phyloP scores from a whole-genome alignment of 1,140 invertebrate genomes.

The Lanistes nyassanus region DNA sequence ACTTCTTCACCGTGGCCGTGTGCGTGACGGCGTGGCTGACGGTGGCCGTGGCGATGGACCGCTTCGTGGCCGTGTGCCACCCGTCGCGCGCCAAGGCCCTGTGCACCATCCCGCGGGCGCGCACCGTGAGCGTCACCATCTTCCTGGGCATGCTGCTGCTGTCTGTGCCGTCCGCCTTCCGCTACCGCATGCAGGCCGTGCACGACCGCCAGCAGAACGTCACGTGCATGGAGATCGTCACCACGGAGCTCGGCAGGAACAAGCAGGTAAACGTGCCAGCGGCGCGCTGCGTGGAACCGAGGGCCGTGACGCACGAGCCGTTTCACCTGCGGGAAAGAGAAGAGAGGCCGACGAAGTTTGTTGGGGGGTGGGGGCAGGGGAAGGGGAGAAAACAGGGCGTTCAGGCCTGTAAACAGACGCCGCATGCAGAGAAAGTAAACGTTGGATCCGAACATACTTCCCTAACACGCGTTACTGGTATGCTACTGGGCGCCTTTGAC shows the following conservation, averaged over 20 bases:
- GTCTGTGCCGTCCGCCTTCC: conserved; percentile 53
- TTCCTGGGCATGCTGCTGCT: conserved; percentile 55
- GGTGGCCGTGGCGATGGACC: conserved; percentile 90
- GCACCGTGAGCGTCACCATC: conserved; percentile 46
- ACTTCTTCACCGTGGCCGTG: conserved; percentile 61
- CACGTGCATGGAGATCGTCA: conserved; percentile 45
- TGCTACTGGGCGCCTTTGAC: too few relatives aligned
- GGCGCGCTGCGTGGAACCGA: too few relatives aligned
- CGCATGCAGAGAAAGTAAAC: too few relatives aligned
- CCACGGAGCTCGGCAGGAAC: conserved; percentile 65
- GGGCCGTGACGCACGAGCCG: too few relatives aligned
- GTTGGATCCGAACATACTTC: too few relatives aligned
- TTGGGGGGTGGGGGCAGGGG: too few relatives aligned
- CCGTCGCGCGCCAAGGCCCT: conserved; percentile 85
- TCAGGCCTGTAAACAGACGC: too few relatives aligned
- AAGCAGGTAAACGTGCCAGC: conserved; percentile 46
- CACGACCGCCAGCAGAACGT: conserved; percentile 37
- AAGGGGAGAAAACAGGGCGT: too few relatives aligned
- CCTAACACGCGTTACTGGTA: too few relatives aligned
- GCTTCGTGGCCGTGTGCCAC: conserved; percentile 94
- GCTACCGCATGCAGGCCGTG: conserved; percentile 45
- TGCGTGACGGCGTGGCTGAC: conserved; percentile 86
- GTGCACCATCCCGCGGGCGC: conserved; percentile 74
- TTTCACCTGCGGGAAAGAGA: too few relatives aligned
- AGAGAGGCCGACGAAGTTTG: too few relatives aligned